Percentiles rank a stretch among this genome's conserved stretches.
Conservation (phyloP, 2,888 invertebrate genomes). For the Synanthedon myopaeformis region DNA sequence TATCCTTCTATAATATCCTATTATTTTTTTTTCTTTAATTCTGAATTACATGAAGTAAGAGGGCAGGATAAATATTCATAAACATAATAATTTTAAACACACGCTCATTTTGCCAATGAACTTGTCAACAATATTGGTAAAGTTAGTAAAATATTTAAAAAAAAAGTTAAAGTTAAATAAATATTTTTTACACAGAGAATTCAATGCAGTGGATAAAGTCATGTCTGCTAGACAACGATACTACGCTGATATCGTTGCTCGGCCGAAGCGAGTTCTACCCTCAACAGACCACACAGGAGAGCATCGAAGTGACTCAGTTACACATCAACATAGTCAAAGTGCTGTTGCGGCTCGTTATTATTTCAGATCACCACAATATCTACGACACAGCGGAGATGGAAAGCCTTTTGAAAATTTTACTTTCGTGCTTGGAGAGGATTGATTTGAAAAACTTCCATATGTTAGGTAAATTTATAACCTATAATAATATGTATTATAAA, state of each 20-base stretch:
- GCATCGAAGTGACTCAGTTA: slow-evolving; percentile 47
- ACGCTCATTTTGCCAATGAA: no score
- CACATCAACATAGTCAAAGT: slow-evolving; percentile 53
- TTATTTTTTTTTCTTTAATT: no score
- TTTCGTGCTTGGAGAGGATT: slow-evolving; percentile 45
- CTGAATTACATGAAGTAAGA: no score
- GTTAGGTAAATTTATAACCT: slow-evolving; percentile 34
- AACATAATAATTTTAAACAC: no score
- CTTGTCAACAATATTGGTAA: no score
- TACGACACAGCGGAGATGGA: slow-evolving; percentile 37
- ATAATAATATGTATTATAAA: no score
- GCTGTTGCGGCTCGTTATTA: slow-evolving; percentile 32
- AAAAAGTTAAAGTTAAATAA: no score
- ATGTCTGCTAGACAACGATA: slow-evolving; percentile 43
- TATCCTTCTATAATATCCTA: not conserved
- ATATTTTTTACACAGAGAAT: slow-evolving; percentile 18
- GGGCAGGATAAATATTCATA: no score
- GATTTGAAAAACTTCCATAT: slow-evolving; percentile 61
- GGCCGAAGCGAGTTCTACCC: slow-evolving; percentile 43
- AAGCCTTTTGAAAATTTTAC: slow-evolving; percentile 48
- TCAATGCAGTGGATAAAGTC: slow-evolving; percentile 44
- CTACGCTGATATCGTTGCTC: slow-evolving; percentile 38
- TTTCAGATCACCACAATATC: slow-evolving; percentile 28
- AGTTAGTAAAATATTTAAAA: no score
- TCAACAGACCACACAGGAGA: slow-evolving; percentile 43